These are phyloP conservation scores for Neodiprion pinetum DNA, from an alignment of 1,140 invertebrate genomes.

Conservation along the genomic window DNA sequence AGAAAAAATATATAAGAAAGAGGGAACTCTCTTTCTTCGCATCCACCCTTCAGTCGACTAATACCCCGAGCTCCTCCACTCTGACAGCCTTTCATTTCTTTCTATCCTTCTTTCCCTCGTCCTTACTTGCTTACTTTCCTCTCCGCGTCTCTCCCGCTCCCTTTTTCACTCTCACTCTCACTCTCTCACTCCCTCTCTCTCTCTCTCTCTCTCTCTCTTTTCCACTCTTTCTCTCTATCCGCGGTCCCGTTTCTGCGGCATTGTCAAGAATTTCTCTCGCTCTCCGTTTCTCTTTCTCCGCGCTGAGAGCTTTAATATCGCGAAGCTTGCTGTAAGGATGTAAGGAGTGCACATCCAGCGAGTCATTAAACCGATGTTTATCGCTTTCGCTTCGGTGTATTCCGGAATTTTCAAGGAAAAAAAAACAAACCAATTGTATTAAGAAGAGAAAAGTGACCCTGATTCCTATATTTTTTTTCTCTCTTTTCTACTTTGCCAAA, in stretches of 20 bases:
- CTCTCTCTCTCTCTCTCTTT: conserved; percentile 5
- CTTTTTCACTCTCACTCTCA: conserved; percentile 39
- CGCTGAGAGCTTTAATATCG: neutral
- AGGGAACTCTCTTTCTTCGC: conserved; percentile 63
- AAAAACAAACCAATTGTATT: too few relatives aligned
- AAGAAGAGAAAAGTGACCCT: too few relatives aligned
- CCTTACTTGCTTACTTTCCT: conserved; percentile 48
- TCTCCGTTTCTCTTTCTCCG: neutral
- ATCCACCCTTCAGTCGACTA: conserved; percentile 62
- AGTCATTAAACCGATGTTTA: too few relatives aligned
- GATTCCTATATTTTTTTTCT: too few relatives aligned
- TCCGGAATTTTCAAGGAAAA: too few relatives aligned
- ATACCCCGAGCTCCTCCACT: conserved; percentile 55
- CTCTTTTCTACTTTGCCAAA: too few relatives aligned
- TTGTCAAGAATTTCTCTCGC: neutral
- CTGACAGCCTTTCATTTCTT: conserved; percentile 38
- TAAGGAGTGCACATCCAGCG: too few relatives aligned
- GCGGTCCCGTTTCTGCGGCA: neutral
- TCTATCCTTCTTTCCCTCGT: conserved; percentile 15
- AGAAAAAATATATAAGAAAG: conserved; percentile 67
- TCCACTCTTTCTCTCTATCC: neutral
- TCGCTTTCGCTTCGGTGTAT: too few relatives aligned
- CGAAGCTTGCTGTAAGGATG: too few relatives aligned
- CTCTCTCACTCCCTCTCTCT: conserved; percentile 23
- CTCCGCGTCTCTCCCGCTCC: conserved; percentile 26